These are phyloP conservation scores for Chondrilla cf. caribensis DNA, from an alignment of 37 sponge, comb jelly and placozoan species.

Conservation along the genomic window DNA sequence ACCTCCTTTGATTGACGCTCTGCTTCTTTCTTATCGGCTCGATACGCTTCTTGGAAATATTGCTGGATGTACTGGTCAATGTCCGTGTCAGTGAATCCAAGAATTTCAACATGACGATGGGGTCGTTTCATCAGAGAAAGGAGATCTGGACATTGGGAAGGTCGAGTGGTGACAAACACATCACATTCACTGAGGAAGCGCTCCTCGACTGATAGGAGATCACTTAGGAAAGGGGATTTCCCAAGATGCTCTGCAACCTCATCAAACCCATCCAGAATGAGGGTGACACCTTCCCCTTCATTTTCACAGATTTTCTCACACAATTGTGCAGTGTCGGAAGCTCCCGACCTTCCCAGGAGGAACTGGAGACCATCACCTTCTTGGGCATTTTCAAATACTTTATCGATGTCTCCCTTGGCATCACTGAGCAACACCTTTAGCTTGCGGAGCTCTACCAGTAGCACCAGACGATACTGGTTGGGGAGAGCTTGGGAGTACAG, in stretches of 20 bases:
- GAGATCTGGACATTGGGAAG: conserved; percentile 6
- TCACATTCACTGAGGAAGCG: conserved; percentile 5
- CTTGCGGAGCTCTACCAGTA: neutral
- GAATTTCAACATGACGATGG: conserved; percentile 1
- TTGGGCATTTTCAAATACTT: too few relatives aligned
- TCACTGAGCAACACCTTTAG: neutral
- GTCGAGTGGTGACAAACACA: conserved; percentile 8
- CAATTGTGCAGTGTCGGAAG: neutral
- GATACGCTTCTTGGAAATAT: neutral
- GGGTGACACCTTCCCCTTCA: neutral
- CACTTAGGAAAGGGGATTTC: neutral
- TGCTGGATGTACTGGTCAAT: neutral
- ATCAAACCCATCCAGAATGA: conserved; percentile 20
- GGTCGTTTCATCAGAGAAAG: neutral
- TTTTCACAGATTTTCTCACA: neutral
- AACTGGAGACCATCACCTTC: neutral
- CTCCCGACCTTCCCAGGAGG: too few relatives aligned
- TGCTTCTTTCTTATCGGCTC: neutral
- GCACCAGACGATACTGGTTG: neutral
- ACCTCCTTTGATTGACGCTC: neutral
- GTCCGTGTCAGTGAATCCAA: neutral
- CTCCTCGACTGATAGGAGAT: neutral
- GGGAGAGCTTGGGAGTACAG: neutral
- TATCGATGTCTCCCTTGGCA: neutral
- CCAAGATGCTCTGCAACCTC: neutral